These are phyloP conservation scores for Aphidius colemani DNA, from an alignment of 2,888 invertebrate species.

Conservation along the genomic window DNA sequence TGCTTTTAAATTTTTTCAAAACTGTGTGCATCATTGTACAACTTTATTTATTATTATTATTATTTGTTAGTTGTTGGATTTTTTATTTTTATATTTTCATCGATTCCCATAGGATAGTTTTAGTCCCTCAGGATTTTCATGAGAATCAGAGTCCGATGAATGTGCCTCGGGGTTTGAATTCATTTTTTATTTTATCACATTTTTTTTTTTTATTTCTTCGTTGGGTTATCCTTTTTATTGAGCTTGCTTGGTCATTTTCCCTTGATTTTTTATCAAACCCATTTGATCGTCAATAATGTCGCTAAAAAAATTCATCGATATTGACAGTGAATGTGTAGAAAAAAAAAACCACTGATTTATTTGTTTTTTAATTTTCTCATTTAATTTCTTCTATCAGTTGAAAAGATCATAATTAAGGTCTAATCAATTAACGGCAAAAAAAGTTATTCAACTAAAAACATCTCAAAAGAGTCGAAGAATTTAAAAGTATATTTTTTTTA, in stretches of 20 bases:
- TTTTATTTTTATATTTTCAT: not conserved
- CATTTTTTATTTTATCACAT: not conserved
- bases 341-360: not conserved
- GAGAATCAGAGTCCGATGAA: slow-evolving; percentile 10
- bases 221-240: not conserved
- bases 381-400: too few species aligned
- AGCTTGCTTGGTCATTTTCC: not conserved
- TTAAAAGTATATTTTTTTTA: too few species aligned
- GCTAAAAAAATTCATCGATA: too few species aligned
- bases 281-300: too few species aligned
- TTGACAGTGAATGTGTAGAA: not conserved
- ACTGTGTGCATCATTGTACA: not conserved
- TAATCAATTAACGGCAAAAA: too few species aligned
- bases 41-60: not conserved
- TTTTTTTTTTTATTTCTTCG: not conserved
- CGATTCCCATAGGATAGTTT: not conserved
- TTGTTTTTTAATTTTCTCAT: not conserved
- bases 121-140: too few species aligned
- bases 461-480: too few species aligned
- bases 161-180: slow-evolving; percentile 7
- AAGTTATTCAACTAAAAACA: too few species aligned
- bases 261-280: not conserved
- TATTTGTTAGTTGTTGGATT: not conserved
- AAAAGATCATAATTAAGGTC: too few species aligned
- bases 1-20: not conserved